phyloP scores from a whole-genome alignment of 2,797 vertebrate species.

The Pseudocheirus occidentalis region DNA sequence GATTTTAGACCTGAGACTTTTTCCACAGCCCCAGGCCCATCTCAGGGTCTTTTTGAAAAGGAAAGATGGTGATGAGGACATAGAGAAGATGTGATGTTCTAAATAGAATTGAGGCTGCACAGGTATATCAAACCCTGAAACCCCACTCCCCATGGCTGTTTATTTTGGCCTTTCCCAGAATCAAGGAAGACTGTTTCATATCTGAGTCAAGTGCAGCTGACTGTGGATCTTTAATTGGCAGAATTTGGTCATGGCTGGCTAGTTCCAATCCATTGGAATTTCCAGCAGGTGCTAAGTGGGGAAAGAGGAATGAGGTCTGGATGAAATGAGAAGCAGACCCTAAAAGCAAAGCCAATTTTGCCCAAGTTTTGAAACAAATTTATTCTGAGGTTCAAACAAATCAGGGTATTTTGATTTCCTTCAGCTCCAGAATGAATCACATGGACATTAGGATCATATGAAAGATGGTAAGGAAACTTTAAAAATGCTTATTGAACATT shows the following conservation, averaged over 20 bases:
- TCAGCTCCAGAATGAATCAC: not conserved
- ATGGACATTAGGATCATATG: not conserved
- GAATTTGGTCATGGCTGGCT: conserved; percentile 1
- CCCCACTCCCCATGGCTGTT: not conserved
- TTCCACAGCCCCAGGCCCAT: not conserved
- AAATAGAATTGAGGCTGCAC: not conserved
- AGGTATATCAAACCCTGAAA: not conserved
- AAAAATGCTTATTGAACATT: conserved; percentile 22
- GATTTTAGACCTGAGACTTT: not conserved
- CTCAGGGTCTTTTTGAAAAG: not conserved
- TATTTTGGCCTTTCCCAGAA: not conserved
- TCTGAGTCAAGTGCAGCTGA: conserved; percentile 2
- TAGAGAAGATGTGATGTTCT: not conserved
- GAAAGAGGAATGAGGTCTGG: not conserved
- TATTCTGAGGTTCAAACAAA: conserved; percentile 36
- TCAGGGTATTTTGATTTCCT: conserved; percentile 37
- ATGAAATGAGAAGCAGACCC: conserved; percentile 37
- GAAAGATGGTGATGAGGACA: not conserved
- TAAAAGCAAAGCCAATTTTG: conserved; percentile 29
- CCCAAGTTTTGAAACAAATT: conserved; percentile 25
- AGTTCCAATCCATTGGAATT: conserved; percentile 34
- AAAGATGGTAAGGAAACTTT: not conserved
- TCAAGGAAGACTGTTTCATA: not conserved
- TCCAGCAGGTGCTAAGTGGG: conserved; percentile 47
- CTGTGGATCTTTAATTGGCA: not conserved